A percentile compares a stretch with the other conserved stretches of the same genome.
phyloP scores from a whole-genome alignment of 2,888 invertebrate species.

The Dolichomitus sp. region DNA sequence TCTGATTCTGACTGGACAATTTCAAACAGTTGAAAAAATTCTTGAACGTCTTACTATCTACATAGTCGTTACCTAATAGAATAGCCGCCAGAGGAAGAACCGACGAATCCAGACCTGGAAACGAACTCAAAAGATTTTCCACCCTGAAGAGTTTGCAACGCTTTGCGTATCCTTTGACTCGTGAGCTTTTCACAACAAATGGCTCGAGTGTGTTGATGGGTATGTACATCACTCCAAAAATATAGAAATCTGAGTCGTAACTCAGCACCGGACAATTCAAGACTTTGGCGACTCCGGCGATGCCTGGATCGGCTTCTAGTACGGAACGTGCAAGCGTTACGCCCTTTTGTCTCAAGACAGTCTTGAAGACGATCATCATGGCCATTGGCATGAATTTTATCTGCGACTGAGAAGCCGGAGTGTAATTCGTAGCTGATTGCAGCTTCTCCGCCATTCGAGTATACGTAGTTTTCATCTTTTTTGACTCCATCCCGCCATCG shows the following conservation, averaged over 20 bases:
- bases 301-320: slow-evolving; percentile 96
- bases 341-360: slow-evolving; percentile 89
- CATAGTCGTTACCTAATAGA: slow-evolving; percentile 96
- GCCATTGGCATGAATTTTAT: slow-evolving; percentile 92
- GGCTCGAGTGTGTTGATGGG: slow-evolving; percentile 91
- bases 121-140: slow-evolving; percentile 90
- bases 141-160: slow-evolving; percentile 92
- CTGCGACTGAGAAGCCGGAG: slow-evolving; percentile 88
- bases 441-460: slow-evolving; percentile 89
- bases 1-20: slow-evolving; percentile 85
- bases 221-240: slow-evolving; percentile 94
- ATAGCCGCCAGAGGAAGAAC: slow-evolving; percentile 93
- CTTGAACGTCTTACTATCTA: slow-evolving; percentile 90
- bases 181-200: slow-evolving; percentile 78
- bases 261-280: slow-evolving; percentile 95
- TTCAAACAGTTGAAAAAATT: slow-evolving; percentile 91
- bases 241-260: slow-evolving; percentile 97
- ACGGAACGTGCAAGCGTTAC: slow-evolving; percentile 91
- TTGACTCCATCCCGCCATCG: slow-evolving; percentile 92
- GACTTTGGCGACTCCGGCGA: slow-evolving; percentile 93
- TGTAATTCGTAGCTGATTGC: slow-evolving; percentile 86
- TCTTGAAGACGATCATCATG: slow-evolving; percentile 91
- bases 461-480: slow-evolving; percentile 90
- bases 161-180: slow-evolving; percentile 85
- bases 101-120: slow-evolving; percentile 90